Evolutionary conservation across 1,140 invertebrate species (phyloP), one percentile per base, ranked within the genome.

Genomic region (Saccostrea glomerata): DNA sequence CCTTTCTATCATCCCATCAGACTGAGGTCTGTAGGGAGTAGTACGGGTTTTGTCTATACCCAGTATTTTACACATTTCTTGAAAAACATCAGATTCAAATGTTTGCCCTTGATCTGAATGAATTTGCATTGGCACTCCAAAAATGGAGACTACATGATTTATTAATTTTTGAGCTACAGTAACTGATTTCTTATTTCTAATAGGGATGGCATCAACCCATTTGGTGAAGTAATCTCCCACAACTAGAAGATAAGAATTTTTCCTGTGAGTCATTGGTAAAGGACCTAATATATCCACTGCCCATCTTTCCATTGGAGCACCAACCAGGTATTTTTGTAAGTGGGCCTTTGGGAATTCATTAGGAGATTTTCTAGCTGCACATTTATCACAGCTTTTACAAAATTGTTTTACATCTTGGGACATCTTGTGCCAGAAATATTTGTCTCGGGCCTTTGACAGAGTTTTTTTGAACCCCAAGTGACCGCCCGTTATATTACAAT

Each of bases 1-100:
- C n/a, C 84, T n/a, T 30, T 85, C 55, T 85, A 85, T 54, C 84
- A 85, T 85, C 15, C 84, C 84, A 60, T 85, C 84, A 23, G 84
- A 85, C 58, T 85, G 47, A 5, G 84, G 84, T 60, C 84, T 60
- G 25, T 85, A 85, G 20, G 30, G 58, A 17, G 54, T 85, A 15
- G 84, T 85, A 56, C 56, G 55, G 2, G 84, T 85, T 60, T 85
- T 85, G 9, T 60, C 55, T 47, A 85, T 85, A 23, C 55, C 17
- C n/a, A 85, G 58, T n/a, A 85, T 60, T n/a, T 56, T 25, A 25
- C 84, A 85, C 36, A 85, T 85, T 85, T 85, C 84, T 60, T 60
- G 15, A 15, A 85, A 60, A 23, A 60, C 25, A 58, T 58, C 56
- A 58, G 1, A 11, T 58, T 58, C 56, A 58, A 58, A 58, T 58